Evolutionary conservation across 2,113 vertebrate species (phyloP).

Genomic region (Prolemur simus): DNA sequence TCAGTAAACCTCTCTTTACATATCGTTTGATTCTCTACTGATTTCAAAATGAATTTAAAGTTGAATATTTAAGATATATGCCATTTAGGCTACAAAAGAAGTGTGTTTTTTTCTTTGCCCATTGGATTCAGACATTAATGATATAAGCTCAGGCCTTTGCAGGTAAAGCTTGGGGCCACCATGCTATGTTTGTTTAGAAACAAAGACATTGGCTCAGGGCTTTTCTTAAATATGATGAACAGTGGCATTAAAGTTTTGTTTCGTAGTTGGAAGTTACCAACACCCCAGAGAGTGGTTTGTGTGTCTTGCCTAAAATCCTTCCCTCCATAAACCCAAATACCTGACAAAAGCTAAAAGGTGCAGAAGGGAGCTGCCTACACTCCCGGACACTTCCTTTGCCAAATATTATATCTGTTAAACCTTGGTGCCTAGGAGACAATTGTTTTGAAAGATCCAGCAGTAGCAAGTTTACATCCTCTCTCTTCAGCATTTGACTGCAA

Average conservation of each 20-base stretch:
- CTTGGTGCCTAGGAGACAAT: neutral
- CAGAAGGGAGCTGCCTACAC: neutral
- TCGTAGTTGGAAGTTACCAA: neutral
- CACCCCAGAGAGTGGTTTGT: constrained; percentile 12
- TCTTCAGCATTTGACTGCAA: constrained; percentile 50
- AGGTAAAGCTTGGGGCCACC: neutral
- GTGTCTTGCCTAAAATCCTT: constrained; percentile 48
- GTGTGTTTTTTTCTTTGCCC: neutral
- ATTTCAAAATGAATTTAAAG: constrained; percentile 51
- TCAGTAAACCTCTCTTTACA: constrained; percentile 30
- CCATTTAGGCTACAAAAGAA: neutral
- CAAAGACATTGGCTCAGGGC: neutral
- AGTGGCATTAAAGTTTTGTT: neutral
- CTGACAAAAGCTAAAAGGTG: constrained; percentile 16
- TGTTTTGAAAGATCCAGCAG: neutral
- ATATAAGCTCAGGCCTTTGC: neutral
- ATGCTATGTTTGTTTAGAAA: neutral
- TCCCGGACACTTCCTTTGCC: neutral
- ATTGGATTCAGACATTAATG: neutral
- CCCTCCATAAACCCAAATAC: constrained; percentile 5
- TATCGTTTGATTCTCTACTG: constrained; percentile 43
- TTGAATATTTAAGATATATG: constrained; percentile 19
- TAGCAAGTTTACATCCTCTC: constrained; percentile 19
- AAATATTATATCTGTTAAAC: neutral
- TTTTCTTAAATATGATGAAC: neutral